Evolutionary conservation across 2,888 invertebrate species (phyloP), one percentile per base, ranked within the genome.

Genomic region (Lycaena phlaeas): DNA sequence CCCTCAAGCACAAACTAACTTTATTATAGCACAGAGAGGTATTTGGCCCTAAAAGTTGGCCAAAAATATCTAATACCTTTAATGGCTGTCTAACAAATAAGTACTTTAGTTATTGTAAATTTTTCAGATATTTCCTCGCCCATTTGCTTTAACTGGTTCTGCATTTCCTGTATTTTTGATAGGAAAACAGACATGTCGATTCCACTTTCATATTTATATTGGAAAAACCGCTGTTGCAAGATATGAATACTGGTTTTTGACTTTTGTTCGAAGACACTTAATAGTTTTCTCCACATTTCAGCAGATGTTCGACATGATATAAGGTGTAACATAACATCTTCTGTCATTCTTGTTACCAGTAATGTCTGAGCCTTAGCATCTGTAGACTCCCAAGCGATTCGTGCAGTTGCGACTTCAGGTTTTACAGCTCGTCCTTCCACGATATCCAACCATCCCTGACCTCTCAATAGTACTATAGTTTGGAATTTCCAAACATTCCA

Each of bases 141-240:
- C 43, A 56, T 25, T 22, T 61, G 52, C 31, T 49, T 54, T 1
- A 57, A 18, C 15, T 52, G 43, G 30, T 50, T 53, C 12, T 48
- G 36, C 15, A 56, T 22, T 34, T 57, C 57, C 30, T 56, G 44
- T 1, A 56, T 48, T 38, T 52, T 56, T 1, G 58, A 53, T 10
- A 61, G 18, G 39, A 42, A 38, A 9, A 11, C 15, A 31, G 34
- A 38, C 15, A 42, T 38, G 1, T 27, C 31, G 7, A 14, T 11
- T 7, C 27, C 27, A 11, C 39, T 36, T 31, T 43, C 40, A 15
- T 40, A 31, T 12, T 38, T 31, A 27, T 30, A 28, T 17, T 36
- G 49, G 36, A 62, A 59, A 15, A 60, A 60, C 17, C 55, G 40
- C 36, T 64, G 60, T 38, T 63, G 65, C 3, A 63, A 28, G 10